These are phyloP conservation scores for Chlorops oryzae DNA, from an alignment of 1,140 invertebrate species.

Conservation along the genomic window DNA sequence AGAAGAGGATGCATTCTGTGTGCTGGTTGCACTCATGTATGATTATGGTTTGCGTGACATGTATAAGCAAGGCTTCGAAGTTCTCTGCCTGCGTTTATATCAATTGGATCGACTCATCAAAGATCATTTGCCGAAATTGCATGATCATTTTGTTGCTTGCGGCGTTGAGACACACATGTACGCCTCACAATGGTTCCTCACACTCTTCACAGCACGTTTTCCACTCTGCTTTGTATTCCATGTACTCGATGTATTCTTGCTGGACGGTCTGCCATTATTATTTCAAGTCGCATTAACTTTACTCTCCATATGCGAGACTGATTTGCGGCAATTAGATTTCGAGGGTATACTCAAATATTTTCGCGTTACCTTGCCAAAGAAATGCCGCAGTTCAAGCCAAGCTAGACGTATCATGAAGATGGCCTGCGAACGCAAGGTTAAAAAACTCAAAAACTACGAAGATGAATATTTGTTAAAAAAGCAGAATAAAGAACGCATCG, in stretches of 20 bases:
- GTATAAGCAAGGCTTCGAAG: conserved; percentile 95
- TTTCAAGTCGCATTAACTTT: conserved; percentile 94
- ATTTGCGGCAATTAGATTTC: conserved; percentile 92
- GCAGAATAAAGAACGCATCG: conserved; percentile 69
- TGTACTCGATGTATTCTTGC: conserved; percentile 92
- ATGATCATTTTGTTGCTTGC: conserved; percentile 83
- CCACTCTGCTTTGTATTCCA: conserved; percentile 96
- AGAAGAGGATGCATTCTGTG: conserved; percentile 97
- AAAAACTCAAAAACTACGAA: conserved; percentile 93
- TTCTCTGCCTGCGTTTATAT: conserved; percentile 89
- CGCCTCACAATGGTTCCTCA: conserved; percentile 99
- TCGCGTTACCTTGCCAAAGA: conserved; percentile 92
- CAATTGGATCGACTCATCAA: conserved; percentile 84
- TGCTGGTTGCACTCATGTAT: conserved; percentile 95
- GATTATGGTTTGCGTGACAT: conserved; percentile 90
- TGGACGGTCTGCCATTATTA: conserved; percentile 88
- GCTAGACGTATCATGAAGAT: conserved; percentile 83
- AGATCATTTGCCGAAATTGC: conserved; percentile 87
- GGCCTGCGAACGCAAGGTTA: conserved; percentile 86
- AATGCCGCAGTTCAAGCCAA: conserved; percentile 85
- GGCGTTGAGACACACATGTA: conserved; percentile 98
- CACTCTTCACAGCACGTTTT: conserved; percentile 96
- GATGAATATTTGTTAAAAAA: conserved; percentile 82
- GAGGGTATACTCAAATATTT: conserved; percentile 93
- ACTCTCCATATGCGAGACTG: conserved; percentile 85